A percentile compares a stretch with the other conserved stretches of the same genome.
These are phyloP conservation scores for Stenolophus ochropezus DNA, from an alignment of 2,888 invertebrate species.

Conservation along the genomic window DNA sequence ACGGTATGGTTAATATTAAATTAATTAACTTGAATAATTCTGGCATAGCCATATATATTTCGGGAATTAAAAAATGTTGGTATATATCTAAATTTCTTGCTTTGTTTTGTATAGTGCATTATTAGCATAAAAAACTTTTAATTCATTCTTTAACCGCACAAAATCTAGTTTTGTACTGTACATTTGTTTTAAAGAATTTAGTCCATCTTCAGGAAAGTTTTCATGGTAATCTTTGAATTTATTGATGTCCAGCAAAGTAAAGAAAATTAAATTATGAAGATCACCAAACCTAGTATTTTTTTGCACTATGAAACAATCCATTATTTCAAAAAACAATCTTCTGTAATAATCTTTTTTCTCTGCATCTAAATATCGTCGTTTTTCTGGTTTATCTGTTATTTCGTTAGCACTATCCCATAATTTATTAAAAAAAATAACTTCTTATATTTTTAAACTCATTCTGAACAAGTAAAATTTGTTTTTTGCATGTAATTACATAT, in stretches of 20 bases:
- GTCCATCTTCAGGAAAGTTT: not conserved
- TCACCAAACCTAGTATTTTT: not conserved
- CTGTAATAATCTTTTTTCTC: not conserved
- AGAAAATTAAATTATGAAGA: not conserved
- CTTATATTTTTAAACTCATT: constrained; percentile 12
- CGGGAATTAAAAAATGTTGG: not conserved
- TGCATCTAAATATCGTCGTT: not conserved
- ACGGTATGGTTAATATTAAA: not conserved
- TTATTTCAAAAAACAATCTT: constrained; percentile 22
- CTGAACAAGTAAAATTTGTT: not conserved
- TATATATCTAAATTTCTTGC: not conserved
- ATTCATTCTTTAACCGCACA: not conserved
- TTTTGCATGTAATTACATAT: not conserved
- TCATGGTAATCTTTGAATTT: too few relatives aligned
- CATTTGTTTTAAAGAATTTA: not conserved
- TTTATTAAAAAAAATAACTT: not conserved
- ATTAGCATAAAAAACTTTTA: not conserved
- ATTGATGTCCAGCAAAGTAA: too few relatives aligned
- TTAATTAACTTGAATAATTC: not conserved
- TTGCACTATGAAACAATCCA: constrained; percentile 29
- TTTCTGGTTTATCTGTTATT: not conserved
- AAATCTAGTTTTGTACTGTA: constrained; percentile 12
- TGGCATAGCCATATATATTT: not conserved
- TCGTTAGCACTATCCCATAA: not conserved
- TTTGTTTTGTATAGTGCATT: not conserved